These are phyloP conservation scores for Cynopterus brachyotis DNA, from an alignment of 2,113 vertebrate genomes.

Conservation along the genomic window DNA sequence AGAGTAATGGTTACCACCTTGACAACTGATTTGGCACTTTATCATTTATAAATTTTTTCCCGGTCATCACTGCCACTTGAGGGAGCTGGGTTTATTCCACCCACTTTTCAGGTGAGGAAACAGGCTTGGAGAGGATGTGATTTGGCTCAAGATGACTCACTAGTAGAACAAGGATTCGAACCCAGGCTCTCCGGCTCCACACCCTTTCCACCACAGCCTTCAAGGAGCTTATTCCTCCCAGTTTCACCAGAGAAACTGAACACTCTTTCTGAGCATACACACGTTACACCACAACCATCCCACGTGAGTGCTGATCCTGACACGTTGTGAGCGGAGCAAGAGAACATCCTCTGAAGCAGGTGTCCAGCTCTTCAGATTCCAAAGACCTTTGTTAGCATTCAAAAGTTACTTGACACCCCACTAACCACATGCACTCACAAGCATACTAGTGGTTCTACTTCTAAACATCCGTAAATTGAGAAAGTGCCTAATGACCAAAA, in stretches of 20 bases:
- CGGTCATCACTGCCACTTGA: background rate
- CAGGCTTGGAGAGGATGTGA: background rate
- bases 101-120: constrained; percentile 13
- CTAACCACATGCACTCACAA: background rate
- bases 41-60: background rate
- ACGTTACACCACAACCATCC: background rate
- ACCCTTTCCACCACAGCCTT: background rate
- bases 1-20: background rate
- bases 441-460: background rate
- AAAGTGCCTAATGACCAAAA: background rate
- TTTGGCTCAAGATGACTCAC: background rate
- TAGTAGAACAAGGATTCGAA: background rate
- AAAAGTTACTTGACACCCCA: background rate
- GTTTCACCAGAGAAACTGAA: background rate
- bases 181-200: background rate
- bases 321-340: background rate
- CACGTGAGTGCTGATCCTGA: fast-evolving
- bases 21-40: background rate
- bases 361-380: background rate
- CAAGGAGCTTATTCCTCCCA: background rate
- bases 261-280: background rate
- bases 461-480: background rate
- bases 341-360: background rate
- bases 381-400: background rate
- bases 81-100: background rate